Conservation (phyloP, 2,797 vertebrate genomes). For the Lutjanus argentimaculatus region DNA sequence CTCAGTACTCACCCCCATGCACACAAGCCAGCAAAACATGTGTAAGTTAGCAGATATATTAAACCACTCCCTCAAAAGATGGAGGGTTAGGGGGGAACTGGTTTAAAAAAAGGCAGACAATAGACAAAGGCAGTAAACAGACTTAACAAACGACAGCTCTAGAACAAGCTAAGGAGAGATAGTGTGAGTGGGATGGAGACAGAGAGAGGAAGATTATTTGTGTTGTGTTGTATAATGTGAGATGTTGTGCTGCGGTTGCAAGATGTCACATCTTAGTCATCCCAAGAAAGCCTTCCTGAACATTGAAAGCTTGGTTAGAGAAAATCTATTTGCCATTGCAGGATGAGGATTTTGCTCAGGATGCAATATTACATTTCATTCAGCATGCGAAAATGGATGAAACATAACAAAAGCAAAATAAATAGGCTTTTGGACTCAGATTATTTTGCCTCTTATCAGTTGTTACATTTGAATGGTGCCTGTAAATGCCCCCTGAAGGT, state of each 20-base stretch:
- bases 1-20: neutral
- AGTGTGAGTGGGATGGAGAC: constrained; percentile 50
- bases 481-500: constrained; percentile 68
- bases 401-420: constrained; percentile 79
- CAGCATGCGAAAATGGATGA: constrained; percentile 57
- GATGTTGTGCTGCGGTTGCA: constrained; percentile 66
- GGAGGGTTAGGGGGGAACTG: constrained; percentile 35
- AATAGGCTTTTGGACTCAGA: constrained; percentile 74
- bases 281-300: constrained; percentile 59
- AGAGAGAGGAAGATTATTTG: constrained; percentile 58
- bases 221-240: constrained; percentile 64
- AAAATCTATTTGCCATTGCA: constrained; percentile 72
- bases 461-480: constrained; percentile 76
- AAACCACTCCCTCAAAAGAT: constrained; percentile 37
- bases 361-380: constrained; percentile 75
- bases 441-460: constrained; percentile 74
- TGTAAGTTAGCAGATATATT: constrained; percentile 36
- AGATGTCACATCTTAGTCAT: constrained; percentile 76
- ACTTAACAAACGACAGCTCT: constrained; percentile 67
- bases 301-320: constrained; percentile 56
- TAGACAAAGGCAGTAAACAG: constrained; percentile 62
- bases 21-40: constrained; percentile 5
- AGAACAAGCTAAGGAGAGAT: constrained; percentile 38
- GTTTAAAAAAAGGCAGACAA: constrained; percentile 51
- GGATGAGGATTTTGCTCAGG: constrained; percentile 66